Evolutionary conservation across 2,797 vertebrate genomes (phyloP).

Genomic region (Tolypeutes matacus): DNA sequence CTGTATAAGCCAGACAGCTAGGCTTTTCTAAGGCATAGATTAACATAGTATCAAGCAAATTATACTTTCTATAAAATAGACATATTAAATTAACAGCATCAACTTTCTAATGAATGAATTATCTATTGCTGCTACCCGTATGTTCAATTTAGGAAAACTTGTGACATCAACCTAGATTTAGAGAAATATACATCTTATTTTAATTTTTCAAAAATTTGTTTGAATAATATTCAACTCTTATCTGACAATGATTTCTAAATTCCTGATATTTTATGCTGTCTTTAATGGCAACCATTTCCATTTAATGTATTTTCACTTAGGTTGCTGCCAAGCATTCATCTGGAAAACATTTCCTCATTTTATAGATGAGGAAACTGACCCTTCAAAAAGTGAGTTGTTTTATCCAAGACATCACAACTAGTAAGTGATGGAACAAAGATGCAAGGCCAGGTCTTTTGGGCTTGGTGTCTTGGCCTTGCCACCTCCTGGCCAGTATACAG

Average conservation of each 20-base stretch:
- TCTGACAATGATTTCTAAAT: constrained; percentile 7
- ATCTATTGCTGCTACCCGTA: background rate
- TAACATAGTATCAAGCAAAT: background rate
- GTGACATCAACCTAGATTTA: background rate
- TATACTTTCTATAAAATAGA: constrained; percentile 42
- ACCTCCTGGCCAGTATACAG: background rate
- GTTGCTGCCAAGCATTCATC: background rate
- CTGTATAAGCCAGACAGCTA: background rate
- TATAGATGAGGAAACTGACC: background rate
- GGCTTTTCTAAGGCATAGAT: constrained; percentile 54
- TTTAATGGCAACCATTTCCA: background rate
- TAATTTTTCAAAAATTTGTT: background rate
- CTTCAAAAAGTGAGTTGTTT: background rate
- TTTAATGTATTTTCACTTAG: background rate
- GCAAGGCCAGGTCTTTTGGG: background rate
- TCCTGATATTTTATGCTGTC: background rate
- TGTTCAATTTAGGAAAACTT: constrained; percentile 28
- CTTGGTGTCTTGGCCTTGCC: background rate
- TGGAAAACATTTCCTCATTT: background rate
- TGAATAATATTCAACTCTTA: constrained; percentile 23
- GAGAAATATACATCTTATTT: background rate
- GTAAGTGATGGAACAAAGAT: background rate
- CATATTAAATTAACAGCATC: background rate
- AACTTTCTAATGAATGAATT: constrained; percentile 17
- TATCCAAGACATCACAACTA: background rate